Base-by-base conservation (phyloP, 2,888 invertebrate genomes). In the Danaus chrysippus region DNA sequence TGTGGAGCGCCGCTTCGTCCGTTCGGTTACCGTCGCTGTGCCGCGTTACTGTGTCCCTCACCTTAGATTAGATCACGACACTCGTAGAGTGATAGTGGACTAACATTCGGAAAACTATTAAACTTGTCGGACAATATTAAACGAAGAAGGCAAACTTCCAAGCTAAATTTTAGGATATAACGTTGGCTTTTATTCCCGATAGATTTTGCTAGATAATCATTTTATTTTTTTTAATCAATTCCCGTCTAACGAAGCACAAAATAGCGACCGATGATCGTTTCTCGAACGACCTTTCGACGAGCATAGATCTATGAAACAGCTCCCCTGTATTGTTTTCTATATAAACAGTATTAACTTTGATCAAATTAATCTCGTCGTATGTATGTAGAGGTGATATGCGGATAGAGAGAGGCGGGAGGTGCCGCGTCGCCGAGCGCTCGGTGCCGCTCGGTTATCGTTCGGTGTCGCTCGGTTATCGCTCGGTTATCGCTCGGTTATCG, bases 181-280 rank as follows among this genome's bases (percentile, higher is more conserved):
- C 79, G 86, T 89, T 85, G 82, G 89, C 90, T 89, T 87, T 87
- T 87, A 89, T 87, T 88, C 89, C 90, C 83, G 84, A 86, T 91
- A 91, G 91, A 88, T 86, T 88, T 88, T 89, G 91, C 91, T 91
- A 91, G 91, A 90, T 86, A 82, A 80, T 80, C 82, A 83, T 88
- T 34, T 34, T 3, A 83, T 68, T 84, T 83, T 84, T 82, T 82
- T 80, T 76, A 83, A 79, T 84, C 81, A 83, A 82, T 82, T 77
- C 81, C 82, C 79, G 86, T 87, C 81, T 83, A 83, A 83, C 83
- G 82, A 86, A 81, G 90, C 90, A 91, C 90, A 91, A 90, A 87
- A 82, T 82, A 82, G 72, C 80, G 80, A 82, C 87, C 86, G 87
- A 84, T 82, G 83, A 83, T 83, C 83, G 79, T 80, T 83, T 87